Evolutionary conservation across 1,140 invertebrate species (phyloP).

Genomic region (Drosophila micromelanica): DNA sequence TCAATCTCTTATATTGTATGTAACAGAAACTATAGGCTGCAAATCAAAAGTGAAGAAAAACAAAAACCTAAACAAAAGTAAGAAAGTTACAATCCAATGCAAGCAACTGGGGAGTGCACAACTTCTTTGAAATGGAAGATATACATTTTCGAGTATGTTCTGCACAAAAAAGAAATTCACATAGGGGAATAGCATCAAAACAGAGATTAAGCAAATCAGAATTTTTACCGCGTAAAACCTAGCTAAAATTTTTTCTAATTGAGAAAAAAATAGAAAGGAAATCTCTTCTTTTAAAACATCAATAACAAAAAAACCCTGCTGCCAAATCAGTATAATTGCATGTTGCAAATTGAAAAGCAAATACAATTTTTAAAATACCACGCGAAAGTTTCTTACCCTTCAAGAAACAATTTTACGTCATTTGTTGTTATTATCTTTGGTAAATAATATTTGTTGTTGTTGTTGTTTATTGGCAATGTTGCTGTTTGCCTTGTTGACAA

Average conservation of each 20-base stretch:
- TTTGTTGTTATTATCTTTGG: constrained; percentile 62
- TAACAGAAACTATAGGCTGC: neutral
- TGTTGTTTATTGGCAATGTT: constrained; percentile 25
- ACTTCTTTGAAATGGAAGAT: too few species aligned
- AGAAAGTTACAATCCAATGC: neutral
- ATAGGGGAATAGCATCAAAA: too few species aligned
- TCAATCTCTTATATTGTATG: neutral
- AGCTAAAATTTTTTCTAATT: too few species aligned
- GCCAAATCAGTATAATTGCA: constrained; percentile 3
- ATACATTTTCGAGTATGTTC: too few species aligned
- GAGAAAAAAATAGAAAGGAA: neutral
- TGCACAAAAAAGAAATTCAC: too few species aligned
- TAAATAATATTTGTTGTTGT: constrained; percentile 63
- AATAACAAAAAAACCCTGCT: neutral
- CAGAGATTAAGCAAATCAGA: too few species aligned
- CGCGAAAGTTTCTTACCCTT: neutral
- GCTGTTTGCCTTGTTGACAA: constrained; percentile 60
- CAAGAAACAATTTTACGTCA: constrained; percentile 38
- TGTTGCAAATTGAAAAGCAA: constrained; percentile 2
- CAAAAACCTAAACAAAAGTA: too few species aligned
- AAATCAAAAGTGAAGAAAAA: neutral
- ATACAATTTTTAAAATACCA: constrained; percentile 11
- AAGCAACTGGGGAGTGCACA: neutral
- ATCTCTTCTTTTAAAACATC: neutral
- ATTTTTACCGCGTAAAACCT: too few species aligned